A percentile compares a stretch with the other conserved stretches of the same genome.
Evolutionary conservation across 37 sponge, comb jelly and placozoan genomes (phyloP).

Genomic region (Amphimedon queenslandica): DNA sequence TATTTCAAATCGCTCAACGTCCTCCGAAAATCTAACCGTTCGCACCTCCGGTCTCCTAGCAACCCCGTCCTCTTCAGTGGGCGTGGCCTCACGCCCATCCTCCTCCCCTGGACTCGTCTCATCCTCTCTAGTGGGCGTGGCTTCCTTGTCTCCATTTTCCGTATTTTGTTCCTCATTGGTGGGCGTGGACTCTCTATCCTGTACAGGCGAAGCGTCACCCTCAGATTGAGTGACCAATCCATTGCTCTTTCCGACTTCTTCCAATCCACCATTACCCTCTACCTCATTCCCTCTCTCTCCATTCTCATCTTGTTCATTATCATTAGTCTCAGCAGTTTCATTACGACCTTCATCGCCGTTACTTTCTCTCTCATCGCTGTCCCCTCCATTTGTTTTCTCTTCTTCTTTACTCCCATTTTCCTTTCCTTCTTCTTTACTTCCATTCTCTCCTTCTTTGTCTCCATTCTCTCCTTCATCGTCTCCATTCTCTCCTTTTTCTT

Average conservation of each 20-base stretch:
- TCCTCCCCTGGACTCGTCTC: not conserved
- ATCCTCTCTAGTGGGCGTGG: not conserved
- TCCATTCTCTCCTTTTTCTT: not conserved
- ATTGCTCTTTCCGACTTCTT: too few species aligned
- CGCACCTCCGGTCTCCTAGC: not conserved
- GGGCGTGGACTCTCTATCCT: not conserved
- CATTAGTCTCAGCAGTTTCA: too few species aligned
- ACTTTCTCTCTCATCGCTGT: not conserved
- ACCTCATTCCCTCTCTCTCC: not conserved
- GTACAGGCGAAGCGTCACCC: too few species aligned
- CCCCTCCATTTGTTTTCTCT: not conserved
- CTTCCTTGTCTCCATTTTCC: not conserved
- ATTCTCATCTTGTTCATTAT: not conserved
- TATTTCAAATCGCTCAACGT: not conserved
- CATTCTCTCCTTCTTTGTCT: not conserved
- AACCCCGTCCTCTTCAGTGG: not conserved
- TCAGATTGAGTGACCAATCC: too few species aligned
- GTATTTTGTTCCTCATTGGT: not conserved
- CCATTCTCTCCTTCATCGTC: not conserved
- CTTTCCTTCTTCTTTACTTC: not conserved
- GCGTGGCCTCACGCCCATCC: not conserved
- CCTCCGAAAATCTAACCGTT: not conserved
- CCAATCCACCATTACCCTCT: not conserved
- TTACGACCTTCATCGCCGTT: not conserved
- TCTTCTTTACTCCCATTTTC: conserved; percentile 1